These are phyloP conservation scores for Platichthys stellatus DNA, from an alignment of 2,113 vertebrate species.

Conservation along the genomic window DNA sequence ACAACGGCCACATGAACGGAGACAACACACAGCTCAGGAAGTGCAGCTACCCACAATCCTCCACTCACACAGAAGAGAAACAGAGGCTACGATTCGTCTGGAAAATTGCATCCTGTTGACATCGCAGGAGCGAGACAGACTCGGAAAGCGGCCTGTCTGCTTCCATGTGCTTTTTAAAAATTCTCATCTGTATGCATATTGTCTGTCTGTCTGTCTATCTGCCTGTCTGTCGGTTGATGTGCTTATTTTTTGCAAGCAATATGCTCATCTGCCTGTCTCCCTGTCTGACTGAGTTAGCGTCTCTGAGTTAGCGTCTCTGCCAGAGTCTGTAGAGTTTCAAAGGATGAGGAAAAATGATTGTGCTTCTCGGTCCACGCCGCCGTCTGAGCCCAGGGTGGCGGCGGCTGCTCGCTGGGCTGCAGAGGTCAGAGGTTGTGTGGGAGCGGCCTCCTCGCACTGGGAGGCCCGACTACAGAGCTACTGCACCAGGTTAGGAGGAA, in stretches of 20 bases:
- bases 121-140: slow-evolving; percentile 46
- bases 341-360: slow-evolving; percentile 62
- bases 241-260: slow-evolving; percentile 63
- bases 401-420: slow-evolving; percentile 53
- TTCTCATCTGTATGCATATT: slow-evolving; percentile 35
- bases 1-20: slow-evolving; percentile 63
- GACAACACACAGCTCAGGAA: slow-evolving; percentile 67
- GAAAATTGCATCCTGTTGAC: slow-evolving; percentile 62
- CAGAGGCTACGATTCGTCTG: slow-evolving; percentile 57
- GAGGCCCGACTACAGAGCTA: slow-evolving; percentile 49
- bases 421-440: slow-evolving; percentile 75
- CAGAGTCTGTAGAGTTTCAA: slow-evolving; percentile 56
- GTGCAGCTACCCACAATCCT: slow-evolving; percentile 58
- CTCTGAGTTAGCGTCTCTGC: slow-evolving; percentile 43
- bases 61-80: slow-evolving; percentile 66
- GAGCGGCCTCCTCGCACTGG: slow-evolving; percentile 50
- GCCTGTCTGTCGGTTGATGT: slow-evolving; percentile 46
- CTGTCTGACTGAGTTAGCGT: slow-evolving; percentile 45
- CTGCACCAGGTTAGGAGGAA: slow-evolving; percentile 50
- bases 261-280: slow-evolving; percentile 52
- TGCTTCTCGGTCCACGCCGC: slow-evolving; percentile 71
- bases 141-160: slow-evolving; percentile 49
- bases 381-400: slow-evolving; percentile 33
- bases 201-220: slow-evolving; percentile 12
- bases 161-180: slow-evolving; percentile 65